These are phyloP conservation scores for Gephyroberyx darwinii DNA, from an alignment of 2,797 vertebrate genomes.

Conservation along the genomic window DNA sequence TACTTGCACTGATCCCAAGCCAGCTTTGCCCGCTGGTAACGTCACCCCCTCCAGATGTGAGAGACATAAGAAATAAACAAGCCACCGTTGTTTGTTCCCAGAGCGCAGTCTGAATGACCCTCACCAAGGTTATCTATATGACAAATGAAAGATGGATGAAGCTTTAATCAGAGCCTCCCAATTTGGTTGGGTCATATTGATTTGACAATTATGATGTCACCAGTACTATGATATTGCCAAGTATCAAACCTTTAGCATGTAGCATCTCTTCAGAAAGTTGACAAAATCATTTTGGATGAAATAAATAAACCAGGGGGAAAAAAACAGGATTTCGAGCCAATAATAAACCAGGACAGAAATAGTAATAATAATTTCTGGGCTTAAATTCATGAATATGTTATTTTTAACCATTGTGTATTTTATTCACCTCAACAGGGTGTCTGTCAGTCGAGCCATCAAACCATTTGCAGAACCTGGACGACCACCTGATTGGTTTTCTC, in stretches of 20 bases:
- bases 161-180: too few species aligned
- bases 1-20: too few species aligned
- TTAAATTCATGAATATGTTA: neutral
- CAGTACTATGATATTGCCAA: too few species aligned
- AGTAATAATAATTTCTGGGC: neutral
- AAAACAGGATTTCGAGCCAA: neutral
- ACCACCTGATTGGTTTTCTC: constrained; percentile 97
- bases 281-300: neutral
- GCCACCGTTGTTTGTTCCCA: too few species aligned
- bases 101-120: too few species aligned
- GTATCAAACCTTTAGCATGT: neutral
- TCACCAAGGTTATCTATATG: too few species aligned
- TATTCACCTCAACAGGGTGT: constrained; percentile 85
- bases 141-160: too few species aligned
- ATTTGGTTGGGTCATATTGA: too few species aligned
- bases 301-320: neutral
- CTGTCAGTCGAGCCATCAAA: constrained; percentile 97
- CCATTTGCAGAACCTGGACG: constrained; percentile 95
- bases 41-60: too few species aligned
- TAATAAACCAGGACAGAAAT: constrained; percentile 3
- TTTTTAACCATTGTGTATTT: neutral
- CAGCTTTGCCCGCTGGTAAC: too few species aligned
- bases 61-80: too few species aligned
- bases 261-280: neutral
- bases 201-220: too few species aligned